These are phyloP conservation scores for Caenorhabditis japonica DNA, from an alignment of 2,888 invertebrate genomes.

Conservation along the genomic window DNA sequence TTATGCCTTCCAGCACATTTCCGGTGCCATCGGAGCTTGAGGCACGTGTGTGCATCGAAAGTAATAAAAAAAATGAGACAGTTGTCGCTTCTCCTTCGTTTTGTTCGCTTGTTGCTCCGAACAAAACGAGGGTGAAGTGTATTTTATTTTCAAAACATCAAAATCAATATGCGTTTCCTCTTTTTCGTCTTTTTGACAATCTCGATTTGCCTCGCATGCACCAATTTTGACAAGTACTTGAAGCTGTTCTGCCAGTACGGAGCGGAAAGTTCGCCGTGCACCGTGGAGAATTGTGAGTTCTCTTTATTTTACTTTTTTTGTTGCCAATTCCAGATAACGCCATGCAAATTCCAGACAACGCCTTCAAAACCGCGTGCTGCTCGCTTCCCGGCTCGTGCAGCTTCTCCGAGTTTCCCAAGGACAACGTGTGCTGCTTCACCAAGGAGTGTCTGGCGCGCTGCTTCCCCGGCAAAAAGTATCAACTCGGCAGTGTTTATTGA, in stretches of 20 bases:
- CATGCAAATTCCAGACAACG: conserved; percentile 18
- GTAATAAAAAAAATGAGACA: no score
- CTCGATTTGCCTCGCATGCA: conserved; percentile 17
- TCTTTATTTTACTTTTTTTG: not conserved
- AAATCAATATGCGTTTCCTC: conserved; percentile 25
- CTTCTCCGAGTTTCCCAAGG: conserved; percentile 47
- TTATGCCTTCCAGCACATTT: no score
- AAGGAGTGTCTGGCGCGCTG: conserved; percentile 69
- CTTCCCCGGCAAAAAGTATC: conserved; percentile 71
- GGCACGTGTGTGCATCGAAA: no score
- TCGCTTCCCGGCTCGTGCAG: conserved; percentile 31
- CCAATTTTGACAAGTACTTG: conserved; percentile 58
- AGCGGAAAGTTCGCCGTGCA: conserved; percentile 54
- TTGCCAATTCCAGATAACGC: conserved; percentile 36
- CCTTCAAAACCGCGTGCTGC: conserved; percentile 43
- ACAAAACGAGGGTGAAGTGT: no score
- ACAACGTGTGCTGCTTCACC: conserved; percentile 70
- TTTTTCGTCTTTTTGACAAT: conserved; percentile 13
- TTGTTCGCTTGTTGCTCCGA: no score
- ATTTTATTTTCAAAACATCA: no score
- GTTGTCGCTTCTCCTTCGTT: no score
- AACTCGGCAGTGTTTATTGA: conserved; percentile 70
- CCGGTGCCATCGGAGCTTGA: no score
- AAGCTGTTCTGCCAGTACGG: conserved; percentile 64
- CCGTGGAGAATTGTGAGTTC: conserved; percentile 34